Percentiles rank a stretch among this genome's conserved stretches.
Evolutionary conservation across 2,797 vertebrate species (phyloP).

Genomic region (Columba guinea): DNA sequence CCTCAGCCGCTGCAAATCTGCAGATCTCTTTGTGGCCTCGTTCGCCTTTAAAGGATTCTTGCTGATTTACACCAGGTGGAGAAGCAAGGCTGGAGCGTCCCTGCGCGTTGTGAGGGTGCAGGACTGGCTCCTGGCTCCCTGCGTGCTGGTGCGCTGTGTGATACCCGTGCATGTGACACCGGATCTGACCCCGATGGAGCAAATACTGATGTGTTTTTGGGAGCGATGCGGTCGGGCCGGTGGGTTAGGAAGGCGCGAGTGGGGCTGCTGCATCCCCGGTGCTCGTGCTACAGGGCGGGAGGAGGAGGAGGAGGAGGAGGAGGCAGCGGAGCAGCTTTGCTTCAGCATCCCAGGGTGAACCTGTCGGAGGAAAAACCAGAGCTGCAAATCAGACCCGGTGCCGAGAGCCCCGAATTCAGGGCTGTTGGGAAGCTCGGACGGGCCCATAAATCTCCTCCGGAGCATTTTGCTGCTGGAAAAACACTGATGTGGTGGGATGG

Average conservation of each 20-base stretch:
- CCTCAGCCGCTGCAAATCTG: neutral
- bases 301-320: neutral
- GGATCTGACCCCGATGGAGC: neutral
- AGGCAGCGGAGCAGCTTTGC: neutral
- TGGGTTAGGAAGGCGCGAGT: neutral
- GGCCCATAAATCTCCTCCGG: neutral
- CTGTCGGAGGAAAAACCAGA: neutral
- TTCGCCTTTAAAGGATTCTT: neutral
- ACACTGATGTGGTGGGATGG: neutral
- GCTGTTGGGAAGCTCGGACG: neutral
- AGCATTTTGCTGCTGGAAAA: neutral
- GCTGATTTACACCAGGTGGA: neutral
- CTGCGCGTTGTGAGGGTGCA: accelerated
- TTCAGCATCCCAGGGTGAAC: neutral
- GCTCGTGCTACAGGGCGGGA: accelerated
- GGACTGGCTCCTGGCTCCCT: neutral
- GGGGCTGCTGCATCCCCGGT: neutral
- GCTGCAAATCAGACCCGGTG: neutral
- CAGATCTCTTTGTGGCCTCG: neutral
- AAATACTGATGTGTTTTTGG: neutral
- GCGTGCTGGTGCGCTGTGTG: neutral
- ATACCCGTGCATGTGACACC: accelerated
- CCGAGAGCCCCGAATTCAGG: neutral
- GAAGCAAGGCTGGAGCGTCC: neutral
- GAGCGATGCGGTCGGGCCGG: neutral